A percentile compares a stretch with the other conserved stretches of the same genome.
These are phyloP conservation scores for Xestia ashworthii DNA, from an alignment of 2,888 invertebrate genomes.

Conservation along the genomic window DNA sequence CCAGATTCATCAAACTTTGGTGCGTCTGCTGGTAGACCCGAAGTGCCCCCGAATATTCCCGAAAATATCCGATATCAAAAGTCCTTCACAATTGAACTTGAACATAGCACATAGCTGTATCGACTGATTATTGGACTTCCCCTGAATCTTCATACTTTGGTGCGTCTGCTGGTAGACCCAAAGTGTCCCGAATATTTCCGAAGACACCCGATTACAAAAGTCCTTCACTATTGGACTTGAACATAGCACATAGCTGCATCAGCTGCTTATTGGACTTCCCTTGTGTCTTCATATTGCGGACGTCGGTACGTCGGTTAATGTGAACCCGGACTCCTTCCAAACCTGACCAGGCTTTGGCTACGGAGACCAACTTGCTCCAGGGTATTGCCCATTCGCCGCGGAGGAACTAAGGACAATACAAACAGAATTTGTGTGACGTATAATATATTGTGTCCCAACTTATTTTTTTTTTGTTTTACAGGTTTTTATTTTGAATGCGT, in stretches of 20 bases:
- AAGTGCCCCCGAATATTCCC: not conserved
- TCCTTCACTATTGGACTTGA: constrained; percentile 74
- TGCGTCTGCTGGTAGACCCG: constrained; percentile 76
- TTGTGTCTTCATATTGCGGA: constrained; percentile 67
- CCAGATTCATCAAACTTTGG: constrained; percentile 40
- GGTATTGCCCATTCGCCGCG: constrained; percentile 84
- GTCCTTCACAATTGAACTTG: constrained; percentile 71
- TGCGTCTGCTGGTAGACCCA: constrained; percentile 76
- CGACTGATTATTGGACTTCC: constrained; percentile 75
- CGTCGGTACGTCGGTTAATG: constrained; percentile 77
- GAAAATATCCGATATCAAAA: constrained; percentile 63
- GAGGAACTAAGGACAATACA: constrained; percentile 73
- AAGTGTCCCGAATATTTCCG: constrained; percentile 5
- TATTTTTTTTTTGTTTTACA: no score
- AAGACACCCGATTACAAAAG: constrained; percentile 63
- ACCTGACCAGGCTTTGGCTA: constrained; percentile 79
- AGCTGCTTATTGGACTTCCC: constrained; percentile 76
- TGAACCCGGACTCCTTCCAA: constrained; percentile 81
- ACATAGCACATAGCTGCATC: constrained; percentile 75
- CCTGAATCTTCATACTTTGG: constrained; percentile 40
- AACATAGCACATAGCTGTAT: constrained; percentile 76
- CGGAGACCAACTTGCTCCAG: constrained; percentile 80
- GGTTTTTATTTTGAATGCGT: no score
- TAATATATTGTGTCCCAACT: no score
- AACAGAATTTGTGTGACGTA: not conserved